A percentile compares a stretch with the other conserved stretches of the same genome.
phyloP scores from a whole-genome alignment of 2,797 vertebrate species.

The Notamacropus eugenii region DNA sequence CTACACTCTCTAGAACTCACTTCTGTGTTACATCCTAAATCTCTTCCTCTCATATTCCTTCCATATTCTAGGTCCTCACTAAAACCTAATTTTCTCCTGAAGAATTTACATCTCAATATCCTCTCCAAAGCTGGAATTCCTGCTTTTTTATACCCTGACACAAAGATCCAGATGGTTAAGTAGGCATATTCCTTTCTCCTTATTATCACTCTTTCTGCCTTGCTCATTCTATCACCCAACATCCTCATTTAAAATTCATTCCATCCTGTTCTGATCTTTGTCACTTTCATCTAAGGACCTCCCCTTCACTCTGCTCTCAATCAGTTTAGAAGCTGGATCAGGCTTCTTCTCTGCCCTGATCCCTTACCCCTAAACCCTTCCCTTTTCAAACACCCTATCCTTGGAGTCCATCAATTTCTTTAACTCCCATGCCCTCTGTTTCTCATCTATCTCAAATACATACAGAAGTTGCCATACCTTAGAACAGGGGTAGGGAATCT shows the following conservation, averaged over 20 bases:
- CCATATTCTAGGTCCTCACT: not conserved
- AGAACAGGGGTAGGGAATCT: too few relatives aligned
- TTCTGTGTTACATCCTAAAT: not conserved
- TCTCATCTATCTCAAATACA: not conserved
- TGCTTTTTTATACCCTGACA: not conserved
- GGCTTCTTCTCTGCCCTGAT: not conserved
- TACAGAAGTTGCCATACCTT: not conserved
- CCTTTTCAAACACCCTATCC: not conserved
- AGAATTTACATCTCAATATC: not conserved
- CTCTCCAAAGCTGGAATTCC: not conserved
- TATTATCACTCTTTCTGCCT: not conserved
- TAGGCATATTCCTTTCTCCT: not conserved
- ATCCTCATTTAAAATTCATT: not conserved
- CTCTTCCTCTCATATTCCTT: not conserved
- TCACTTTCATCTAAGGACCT: not conserved
- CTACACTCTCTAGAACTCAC: not conserved
- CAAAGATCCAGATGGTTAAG: not conserved
- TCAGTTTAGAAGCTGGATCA: not conserved
- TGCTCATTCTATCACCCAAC: not conserved
- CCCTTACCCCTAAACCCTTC: not conserved
- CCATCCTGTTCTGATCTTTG: not conserved
- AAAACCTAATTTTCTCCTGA: not conserved
- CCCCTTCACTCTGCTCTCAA: not conserved
- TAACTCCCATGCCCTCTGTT: not conserved
- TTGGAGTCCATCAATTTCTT: not conserved